Conservation (phyloP, 2,113 vertebrate genomes). For the Neotoma lepida region DNA sequence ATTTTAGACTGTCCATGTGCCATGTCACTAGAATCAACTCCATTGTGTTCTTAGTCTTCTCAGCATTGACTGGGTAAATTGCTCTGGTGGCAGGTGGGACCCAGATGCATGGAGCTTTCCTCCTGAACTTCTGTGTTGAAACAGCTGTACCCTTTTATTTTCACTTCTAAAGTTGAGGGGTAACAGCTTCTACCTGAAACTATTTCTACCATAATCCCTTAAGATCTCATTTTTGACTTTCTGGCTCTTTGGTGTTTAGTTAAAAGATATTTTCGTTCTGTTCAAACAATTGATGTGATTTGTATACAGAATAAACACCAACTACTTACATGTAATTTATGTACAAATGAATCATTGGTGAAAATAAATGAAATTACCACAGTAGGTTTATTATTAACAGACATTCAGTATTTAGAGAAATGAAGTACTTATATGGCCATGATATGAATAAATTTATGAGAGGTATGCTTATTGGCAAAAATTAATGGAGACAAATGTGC, state of each 20-base stretch:
- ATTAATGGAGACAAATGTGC: background rate
- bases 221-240: background rate
- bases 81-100: background rate
- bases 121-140: background rate
- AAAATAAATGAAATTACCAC: slow-evolving; percentile 18
- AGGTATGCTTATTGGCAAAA: background rate
- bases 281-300: background rate
- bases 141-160: background rate
- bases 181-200: background rate
- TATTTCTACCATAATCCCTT: background rate
- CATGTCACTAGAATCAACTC: background rate
- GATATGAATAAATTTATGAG: background rate
- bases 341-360: background rate
- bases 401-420: background rate
- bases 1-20: background rate
- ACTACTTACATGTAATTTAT: background rate
- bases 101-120: background rate
- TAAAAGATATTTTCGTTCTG: background rate
- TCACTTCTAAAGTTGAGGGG: background rate
- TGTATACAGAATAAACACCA: background rate
- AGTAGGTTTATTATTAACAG: background rate
- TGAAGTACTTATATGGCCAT: background rate
- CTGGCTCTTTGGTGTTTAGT: background rate
- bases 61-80: background rate
- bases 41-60: background rate